Conservation (phyloP, 2,888 invertebrate genomes). For the Sarcophaga carnaria region DNA sequence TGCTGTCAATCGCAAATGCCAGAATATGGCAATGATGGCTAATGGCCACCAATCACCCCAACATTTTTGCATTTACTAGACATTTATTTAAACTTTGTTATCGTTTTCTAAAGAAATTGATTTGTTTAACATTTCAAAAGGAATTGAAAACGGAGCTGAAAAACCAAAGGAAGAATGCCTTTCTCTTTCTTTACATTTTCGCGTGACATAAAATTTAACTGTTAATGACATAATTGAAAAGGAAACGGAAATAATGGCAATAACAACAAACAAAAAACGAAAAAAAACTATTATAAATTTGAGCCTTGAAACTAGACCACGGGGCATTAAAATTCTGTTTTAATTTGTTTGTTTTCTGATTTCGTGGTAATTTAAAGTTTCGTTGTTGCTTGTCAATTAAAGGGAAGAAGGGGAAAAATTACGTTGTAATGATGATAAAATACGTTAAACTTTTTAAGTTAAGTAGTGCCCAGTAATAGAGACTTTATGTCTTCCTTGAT, state of each 20-base stretch:
- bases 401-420: no score
- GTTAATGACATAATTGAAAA: constrained; percentile 30
- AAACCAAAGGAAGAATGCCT: background rate
- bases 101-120: background rate
- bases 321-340: constrained; percentile 27
- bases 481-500: no score
- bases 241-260: constrained; percentile 13
- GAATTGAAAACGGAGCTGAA: background rate
- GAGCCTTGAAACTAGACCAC: constrained; percentile 15
- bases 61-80: background rate
- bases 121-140: constrained; percentile 21
- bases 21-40: no score
- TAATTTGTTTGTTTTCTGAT: constrained; percentile 33
- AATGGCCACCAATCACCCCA: background rate
- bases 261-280: background rate
- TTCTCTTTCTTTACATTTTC: background rate
- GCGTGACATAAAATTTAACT: constrained; percentile 27
- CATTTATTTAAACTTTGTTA: no score
- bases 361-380: constrained; percentile 27
- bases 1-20: constrained; percentile 1
- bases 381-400: background rate
- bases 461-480: no score
- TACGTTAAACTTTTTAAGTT: fast-evolving
- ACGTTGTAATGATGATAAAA: fast-evolving
- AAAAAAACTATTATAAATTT: background rate